phyloP scores from a whole-genome alignment of 2,888 invertebrate species.

The Pandemis cinnamomeana region DNA sequence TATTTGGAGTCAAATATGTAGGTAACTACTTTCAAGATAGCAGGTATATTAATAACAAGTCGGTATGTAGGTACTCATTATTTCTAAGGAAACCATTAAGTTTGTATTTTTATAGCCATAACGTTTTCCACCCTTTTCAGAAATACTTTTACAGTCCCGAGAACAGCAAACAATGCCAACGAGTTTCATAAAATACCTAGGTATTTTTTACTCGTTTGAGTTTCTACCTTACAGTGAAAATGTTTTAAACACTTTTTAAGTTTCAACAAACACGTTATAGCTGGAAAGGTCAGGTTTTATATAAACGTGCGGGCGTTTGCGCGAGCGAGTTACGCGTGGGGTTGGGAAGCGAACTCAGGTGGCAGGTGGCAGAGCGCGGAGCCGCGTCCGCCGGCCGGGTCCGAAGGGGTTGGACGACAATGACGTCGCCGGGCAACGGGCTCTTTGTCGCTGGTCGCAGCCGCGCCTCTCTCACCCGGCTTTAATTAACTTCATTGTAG shows the following conservation, averaged over 20 bases:
- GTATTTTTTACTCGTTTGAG: not conserved
- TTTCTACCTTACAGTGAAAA: not conserved
- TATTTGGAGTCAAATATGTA: not conserved
- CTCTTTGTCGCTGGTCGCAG: conserved; percentile 26
- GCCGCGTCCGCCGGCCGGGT: not conserved
- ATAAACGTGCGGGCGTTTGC: not conserved
- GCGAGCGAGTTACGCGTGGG: not conserved
- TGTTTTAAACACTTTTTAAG: not conserved
- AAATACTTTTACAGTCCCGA: not conserved
- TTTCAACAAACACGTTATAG: not conserved
- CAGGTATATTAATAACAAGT: too few species aligned
- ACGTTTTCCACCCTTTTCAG: too few species aligned
- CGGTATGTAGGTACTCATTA: too few species aligned
- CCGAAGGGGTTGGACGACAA: conserved; percentile 12
- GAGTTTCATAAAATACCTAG: not conserved
- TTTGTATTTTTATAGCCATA: too few species aligned
- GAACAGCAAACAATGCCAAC: not conserved
- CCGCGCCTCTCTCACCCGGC: conserved; percentile 17
- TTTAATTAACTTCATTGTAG: conserved; percentile 37
- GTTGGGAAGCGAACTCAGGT: not conserved
- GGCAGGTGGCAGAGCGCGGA: not conserved
- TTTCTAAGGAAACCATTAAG: too few species aligned
- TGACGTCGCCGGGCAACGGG: conserved; percentile 27
- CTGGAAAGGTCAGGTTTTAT: not conserved
- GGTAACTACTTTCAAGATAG: too few species aligned